Percentiles rank a stretch among this genome's conserved stretches.
Evolutionary conservation across 2,888 invertebrate genomes (phyloP).

Genomic region (Oscheius sp.): DNA sequence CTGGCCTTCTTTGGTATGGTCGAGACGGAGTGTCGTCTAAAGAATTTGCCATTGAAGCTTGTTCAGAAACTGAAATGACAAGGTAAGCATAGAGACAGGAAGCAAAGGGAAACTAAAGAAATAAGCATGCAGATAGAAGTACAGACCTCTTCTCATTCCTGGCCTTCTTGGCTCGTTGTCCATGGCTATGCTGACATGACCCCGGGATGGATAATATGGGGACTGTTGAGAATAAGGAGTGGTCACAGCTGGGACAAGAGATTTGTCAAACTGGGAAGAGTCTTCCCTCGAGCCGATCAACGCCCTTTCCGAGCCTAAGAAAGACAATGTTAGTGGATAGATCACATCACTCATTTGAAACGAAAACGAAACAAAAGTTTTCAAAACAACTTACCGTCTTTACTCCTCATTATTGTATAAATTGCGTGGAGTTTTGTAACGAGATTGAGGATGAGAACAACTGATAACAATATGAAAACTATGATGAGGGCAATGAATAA

Average conservation of each 20-base stretch:
- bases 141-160: constrained; percentile 53
- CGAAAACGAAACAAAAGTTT: background rate
- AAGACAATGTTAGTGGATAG: constrained; percentile 29
- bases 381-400: constrained; percentile 51
- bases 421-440: constrained; percentile 64
- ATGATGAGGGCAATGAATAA: constrained; percentile 70
- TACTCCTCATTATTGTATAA: constrained; percentile 52
- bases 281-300: constrained; percentile 35
- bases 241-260: constrained; percentile 26
- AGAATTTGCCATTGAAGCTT: constrained; percentile 34
- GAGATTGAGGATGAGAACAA: constrained; percentile 67
- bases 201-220: constrained; percentile 23
- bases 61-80: constrained; percentile 37
- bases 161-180: constrained; percentile 57
- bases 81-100: background rate
- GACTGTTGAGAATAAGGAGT: constrained; percentile 36
- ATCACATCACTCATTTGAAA: constrained; percentile 12
- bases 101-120: constrained; percentile 23
- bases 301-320: constrained; percentile 35
- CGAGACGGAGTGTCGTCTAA: constrained; percentile 37
- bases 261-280: constrained; percentile 32
- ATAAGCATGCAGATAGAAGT: constrained; percentile 10
- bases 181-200: constrained; percentile 58
- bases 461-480: constrained; percentile 68
- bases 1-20: constrained; percentile 53